phyloP scores from a whole-genome alignment of 1,140 invertebrate species.

The Holotrichia oblita region DNA sequence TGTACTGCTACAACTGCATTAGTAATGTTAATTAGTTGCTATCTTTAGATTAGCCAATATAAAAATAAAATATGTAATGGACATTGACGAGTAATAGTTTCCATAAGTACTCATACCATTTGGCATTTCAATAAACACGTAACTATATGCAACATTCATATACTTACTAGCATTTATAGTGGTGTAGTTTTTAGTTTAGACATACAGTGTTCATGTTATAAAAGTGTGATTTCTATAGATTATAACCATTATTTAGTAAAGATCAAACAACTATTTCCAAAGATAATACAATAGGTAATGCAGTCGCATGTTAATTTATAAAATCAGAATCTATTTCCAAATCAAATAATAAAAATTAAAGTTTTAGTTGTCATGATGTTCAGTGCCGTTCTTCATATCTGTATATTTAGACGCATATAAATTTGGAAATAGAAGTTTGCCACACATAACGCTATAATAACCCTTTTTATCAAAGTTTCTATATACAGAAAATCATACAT shows the following conservation, averaged over 20 bases:
- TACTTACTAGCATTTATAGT: slow-evolving; percentile 1
- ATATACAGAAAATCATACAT: neutral
- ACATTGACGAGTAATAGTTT: neutral
- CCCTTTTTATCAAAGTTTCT: slow-evolving; percentile 18
- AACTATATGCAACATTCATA: neutral
- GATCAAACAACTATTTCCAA: neutral
- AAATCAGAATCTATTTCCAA: too few species aligned
- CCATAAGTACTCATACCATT: slow-evolving; percentile 7
- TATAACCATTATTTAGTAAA: neutral
- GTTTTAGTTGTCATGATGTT: too few species aligned
- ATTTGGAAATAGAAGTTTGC: neutral
- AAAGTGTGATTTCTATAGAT: neutral
- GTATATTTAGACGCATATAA: neutral
- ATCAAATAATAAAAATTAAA: too few species aligned
- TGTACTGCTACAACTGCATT: neutral
- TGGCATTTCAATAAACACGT: neutral
- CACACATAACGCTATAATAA: neutral
- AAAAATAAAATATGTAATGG: neutral
- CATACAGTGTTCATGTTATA: neutral
- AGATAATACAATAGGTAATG: neutral
- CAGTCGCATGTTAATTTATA: too few species aligned
- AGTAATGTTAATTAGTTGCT: neutral
- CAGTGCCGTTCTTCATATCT: too few species aligned
- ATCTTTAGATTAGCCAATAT: too few species aligned
- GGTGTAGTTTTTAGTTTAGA: neutral